phyloP scores from a whole-genome alignment of 2,113 vertebrate species.

The Tyto alba region DNA sequence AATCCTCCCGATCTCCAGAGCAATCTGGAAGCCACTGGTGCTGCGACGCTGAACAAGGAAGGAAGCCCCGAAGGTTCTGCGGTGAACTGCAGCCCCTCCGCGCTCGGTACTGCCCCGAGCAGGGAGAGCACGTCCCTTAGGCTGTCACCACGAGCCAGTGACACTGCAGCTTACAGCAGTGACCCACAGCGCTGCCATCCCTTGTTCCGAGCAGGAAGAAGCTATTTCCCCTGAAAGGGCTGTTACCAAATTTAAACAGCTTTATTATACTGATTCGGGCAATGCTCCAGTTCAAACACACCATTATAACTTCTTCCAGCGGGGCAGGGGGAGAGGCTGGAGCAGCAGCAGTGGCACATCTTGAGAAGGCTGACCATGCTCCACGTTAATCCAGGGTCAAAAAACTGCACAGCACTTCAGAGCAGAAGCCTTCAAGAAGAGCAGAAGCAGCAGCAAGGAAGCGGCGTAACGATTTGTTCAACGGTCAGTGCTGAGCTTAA shows the following conservation, averaged over 20 bases:
- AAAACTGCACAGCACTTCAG: not conserved
- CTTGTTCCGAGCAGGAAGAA: not conserved
- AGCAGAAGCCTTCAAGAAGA: not conserved
- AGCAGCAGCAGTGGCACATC: not conserved
- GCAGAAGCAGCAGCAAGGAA: not conserved
- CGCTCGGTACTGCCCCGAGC: fast-evolving
- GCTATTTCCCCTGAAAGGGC: not conserved
- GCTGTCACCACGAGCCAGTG: not conserved
- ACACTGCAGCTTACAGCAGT: not conserved
- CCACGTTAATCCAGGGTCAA: not conserved
- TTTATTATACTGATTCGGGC: not conserved
- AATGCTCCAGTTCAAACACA: not conserved
- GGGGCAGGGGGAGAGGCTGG: not conserved
- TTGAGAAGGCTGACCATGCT: fast-evolving
- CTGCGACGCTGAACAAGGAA: too few species aligned
- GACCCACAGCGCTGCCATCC: not conserved
- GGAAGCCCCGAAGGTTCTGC: fast-evolving
- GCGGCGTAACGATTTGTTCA: fast-evolving
- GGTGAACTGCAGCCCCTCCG: not conserved
- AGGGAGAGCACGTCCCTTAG: not conserved
- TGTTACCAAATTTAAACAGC: not conserved
- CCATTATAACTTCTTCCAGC: fast-evolving
- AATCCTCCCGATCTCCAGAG: not conserved
- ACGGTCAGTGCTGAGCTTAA: not conserved
- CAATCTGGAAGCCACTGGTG: not conserved